Conservation (phyloP, 2,797 vertebrate genomes). For the Neomorphus geoffroyi region DNA sequence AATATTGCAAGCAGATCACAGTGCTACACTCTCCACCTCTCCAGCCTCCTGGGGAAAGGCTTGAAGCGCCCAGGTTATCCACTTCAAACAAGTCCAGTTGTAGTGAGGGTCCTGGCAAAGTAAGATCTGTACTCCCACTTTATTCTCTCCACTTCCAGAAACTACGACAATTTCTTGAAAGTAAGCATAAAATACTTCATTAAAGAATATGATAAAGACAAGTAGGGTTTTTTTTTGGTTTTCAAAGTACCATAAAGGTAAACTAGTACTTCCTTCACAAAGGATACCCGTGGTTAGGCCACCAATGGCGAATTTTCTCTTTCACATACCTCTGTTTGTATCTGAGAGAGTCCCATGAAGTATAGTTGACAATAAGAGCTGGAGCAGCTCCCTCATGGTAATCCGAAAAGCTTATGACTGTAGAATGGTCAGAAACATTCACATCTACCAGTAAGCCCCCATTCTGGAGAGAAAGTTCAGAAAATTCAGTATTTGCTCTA, state of each 20-base stretch:
- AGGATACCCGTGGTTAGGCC: not conserved
- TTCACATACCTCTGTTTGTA: constrained; percentile 87
- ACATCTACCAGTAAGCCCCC: constrained; percentile 90
- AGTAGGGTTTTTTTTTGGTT: not conserved
- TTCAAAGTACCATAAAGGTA: not conserved
- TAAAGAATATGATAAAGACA: not conserved
- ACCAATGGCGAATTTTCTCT: not conserved
- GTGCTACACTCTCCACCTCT: rapidly evolving
- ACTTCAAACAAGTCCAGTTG: not conserved
- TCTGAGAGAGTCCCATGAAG: constrained; percentile 78
- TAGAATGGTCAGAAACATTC: constrained; percentile 87
- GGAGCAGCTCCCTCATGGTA: constrained; percentile 94
- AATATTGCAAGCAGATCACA: not conserved
- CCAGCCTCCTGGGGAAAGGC: not conserved
- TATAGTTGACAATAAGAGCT: constrained; percentile 92
- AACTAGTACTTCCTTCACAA: not conserved
- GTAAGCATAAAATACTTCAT: not conserved
- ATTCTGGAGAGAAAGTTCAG: constrained; percentile 72
- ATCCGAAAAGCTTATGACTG: constrained; percentile 86
- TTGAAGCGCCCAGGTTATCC: not conserved
- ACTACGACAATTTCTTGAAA: not conserved
- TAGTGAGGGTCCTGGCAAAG: not conserved
- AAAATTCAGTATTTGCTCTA: not conserved
- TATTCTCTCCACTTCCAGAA: not conserved
- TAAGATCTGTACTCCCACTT: not conserved